A percentile compares a stretch with the other conserved stretches of the same genome.
Conservation (phyloP, 2,113 vertebrate species). For the Ochotona curzoniae region DNA sequence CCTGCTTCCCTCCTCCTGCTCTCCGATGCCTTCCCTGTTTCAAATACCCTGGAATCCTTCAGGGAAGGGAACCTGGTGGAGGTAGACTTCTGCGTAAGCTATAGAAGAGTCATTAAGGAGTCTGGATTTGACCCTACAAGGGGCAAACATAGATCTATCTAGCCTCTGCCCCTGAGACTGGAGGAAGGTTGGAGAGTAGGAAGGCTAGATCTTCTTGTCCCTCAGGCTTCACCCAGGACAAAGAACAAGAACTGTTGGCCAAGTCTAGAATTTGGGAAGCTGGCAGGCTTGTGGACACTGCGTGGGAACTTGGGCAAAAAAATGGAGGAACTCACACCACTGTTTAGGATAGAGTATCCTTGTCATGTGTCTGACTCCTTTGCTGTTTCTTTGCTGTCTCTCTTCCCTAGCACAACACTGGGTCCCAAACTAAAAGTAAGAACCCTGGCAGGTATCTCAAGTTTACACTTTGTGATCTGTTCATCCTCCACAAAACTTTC, state of each 20-base stretch:
- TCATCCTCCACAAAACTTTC: slow-evolving; percentile 95
- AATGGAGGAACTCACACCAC: not conserved
- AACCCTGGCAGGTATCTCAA: not conserved
- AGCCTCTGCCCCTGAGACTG: not conserved
- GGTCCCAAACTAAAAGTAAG: slow-evolving; percentile 46
- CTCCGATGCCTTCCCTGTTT: not conserved
- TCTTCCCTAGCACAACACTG: slow-evolving; percentile 79
- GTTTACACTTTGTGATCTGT: slow-evolving; percentile 84
- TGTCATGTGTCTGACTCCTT: slow-evolving; percentile 8
- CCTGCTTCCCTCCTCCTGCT: not conserved
- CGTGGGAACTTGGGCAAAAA: not conserved
- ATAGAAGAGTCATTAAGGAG: not conserved
- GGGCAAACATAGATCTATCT: not conserved
- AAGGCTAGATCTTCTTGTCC: not conserved
- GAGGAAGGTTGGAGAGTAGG: not conserved
- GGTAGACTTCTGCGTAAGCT: not conserved
- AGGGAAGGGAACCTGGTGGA: not conserved
- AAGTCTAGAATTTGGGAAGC: not conserved
- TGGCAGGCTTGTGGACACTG: accelerated
- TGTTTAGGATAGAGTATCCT: not conserved
- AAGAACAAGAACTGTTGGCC: slow-evolving; percentile 2
- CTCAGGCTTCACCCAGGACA: not conserved
- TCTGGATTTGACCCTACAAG: not conserved
- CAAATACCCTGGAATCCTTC: not conserved
- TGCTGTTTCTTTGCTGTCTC: slow-evolving; percentile 72